Conservation (phyloP, 1,140 invertebrate genomes). For the Micrasema longulum region DNA sequence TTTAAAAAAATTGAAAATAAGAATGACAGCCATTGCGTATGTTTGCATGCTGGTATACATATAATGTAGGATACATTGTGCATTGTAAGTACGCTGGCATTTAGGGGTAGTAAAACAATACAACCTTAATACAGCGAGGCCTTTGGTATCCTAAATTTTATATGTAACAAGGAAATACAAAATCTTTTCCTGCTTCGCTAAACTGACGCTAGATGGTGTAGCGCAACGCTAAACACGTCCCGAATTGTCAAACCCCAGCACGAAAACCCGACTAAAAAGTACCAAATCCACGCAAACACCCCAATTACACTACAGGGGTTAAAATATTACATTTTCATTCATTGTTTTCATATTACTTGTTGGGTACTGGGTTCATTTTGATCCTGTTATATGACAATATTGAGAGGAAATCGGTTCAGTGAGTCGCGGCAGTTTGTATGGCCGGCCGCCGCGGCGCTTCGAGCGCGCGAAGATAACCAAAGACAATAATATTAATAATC, state of each 20-base stretch:
- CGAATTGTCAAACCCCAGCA: neutral
- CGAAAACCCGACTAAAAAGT: constrained; percentile 16
- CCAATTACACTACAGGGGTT: neutral
- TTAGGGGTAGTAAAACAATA: too few species aligned
- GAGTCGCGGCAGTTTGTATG: constrained; percentile 23
- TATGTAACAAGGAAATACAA: constrained; percentile 10
- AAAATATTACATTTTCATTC: neutral
- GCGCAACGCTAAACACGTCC: constrained; percentile 1
- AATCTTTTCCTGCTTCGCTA: neutral
- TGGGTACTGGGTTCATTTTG: neutral
- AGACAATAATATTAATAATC: constrained; percentile 2
- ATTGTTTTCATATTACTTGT: neutral
- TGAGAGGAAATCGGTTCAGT: constrained; percentile 5
- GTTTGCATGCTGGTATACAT: too few species aligned
- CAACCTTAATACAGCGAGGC: too few species aligned
- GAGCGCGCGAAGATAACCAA: constrained; percentile 13
- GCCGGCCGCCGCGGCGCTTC: constrained; percentile 9
- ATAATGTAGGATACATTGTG: too few species aligned
- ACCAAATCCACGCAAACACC: neutral
- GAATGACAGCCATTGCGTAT: too few species aligned
- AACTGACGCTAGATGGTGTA: constrained; percentile 18
- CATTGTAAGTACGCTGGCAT: too few species aligned
- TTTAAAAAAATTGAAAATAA: too few species aligned
- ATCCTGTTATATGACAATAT: neutral
- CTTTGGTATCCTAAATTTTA: too few species aligned